A percentile compares a stretch with the other conserved stretches of the same genome.
Conservation (phyloP, 2,888 invertebrate species). For the Dynastes tityus region DNA sequence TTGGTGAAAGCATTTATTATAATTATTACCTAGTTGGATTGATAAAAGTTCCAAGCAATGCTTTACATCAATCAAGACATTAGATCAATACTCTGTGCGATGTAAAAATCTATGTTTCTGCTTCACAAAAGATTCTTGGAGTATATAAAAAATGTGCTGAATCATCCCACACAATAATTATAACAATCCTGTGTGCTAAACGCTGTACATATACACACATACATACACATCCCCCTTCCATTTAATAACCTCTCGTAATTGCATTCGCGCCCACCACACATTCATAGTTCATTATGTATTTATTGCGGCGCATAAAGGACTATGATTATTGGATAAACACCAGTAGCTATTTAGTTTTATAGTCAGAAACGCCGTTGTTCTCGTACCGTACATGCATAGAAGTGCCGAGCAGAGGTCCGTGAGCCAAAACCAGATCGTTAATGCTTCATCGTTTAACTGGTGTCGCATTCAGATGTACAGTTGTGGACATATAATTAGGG, state of each 20-base stretch:
- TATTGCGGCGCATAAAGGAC: conserved; percentile 45
- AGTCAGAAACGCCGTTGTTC: conserved; percentile 27
- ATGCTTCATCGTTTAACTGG: conserved; percentile 25
- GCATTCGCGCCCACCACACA: background rate
- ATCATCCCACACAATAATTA: too few species aligned
- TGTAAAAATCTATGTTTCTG: too few species aligned
- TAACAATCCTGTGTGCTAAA: too few species aligned
- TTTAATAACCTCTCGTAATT: conserved; percentile 27
- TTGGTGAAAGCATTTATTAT: too few species aligned
- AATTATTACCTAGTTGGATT: too few species aligned
- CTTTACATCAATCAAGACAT: too few species aligned
- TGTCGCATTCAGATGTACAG: background rate
- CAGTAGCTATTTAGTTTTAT: conserved; percentile 50
- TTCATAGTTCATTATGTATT: conserved; percentile 46
- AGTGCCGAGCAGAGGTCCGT: background rate
- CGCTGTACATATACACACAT: too few species aligned
- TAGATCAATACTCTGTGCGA: too few species aligned
- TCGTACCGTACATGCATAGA: background rate
- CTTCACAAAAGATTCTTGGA: too few species aligned
- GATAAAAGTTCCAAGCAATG: too few species aligned
- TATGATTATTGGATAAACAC: conserved; percentile 45
- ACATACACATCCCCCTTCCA: background rate
- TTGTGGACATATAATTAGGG: too few species aligned
- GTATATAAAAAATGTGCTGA: too few species aligned
- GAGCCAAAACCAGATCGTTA: conserved; percentile 39